These are phyloP conservation scores for Catharus ustulatus DNA, from an alignment of 2,797 vertebrate species.

Conservation along the genomic window DNA sequence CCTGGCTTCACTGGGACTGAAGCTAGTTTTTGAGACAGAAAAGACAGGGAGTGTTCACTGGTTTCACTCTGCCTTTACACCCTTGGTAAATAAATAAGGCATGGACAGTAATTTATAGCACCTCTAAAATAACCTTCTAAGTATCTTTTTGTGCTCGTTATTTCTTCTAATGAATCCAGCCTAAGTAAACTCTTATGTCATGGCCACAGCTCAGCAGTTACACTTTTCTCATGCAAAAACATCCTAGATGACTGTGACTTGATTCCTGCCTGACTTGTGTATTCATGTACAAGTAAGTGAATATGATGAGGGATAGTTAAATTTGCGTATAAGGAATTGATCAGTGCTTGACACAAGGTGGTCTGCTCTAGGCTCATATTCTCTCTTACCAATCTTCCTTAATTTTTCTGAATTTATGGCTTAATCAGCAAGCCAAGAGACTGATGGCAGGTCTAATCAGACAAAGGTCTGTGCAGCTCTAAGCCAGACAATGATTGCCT, in stretches of 20 bases:
- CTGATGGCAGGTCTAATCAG: background rate
- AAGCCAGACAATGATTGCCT: background rate
- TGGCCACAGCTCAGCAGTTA: background rate
- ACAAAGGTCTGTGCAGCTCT: background rate
- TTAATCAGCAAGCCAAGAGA: background rate
- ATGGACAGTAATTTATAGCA: background rate
- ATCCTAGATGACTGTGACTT: background rate
- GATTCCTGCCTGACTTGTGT: background rate
- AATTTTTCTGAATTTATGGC: background rate
- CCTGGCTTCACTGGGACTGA: background rate
- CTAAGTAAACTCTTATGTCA: background rate
- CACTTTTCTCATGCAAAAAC: background rate
- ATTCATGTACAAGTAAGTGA: background rate
- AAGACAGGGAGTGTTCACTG: background rate
- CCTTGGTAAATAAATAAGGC: background rate
- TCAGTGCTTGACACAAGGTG: background rate
- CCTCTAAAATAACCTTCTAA: background rate
- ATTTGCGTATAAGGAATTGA: background rate
- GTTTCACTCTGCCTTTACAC: background rate
- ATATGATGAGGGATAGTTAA: background rate
- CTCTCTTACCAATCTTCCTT: background rate
- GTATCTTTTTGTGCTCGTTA: background rate
- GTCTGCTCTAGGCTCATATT: background rate
- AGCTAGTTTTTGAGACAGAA: background rate
- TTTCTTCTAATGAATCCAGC: background rate